These are phyloP conservation scores for Belgica antarctica DNA, from an alignment of 2,888 invertebrate species.

Conservation along the genomic window DNA sequence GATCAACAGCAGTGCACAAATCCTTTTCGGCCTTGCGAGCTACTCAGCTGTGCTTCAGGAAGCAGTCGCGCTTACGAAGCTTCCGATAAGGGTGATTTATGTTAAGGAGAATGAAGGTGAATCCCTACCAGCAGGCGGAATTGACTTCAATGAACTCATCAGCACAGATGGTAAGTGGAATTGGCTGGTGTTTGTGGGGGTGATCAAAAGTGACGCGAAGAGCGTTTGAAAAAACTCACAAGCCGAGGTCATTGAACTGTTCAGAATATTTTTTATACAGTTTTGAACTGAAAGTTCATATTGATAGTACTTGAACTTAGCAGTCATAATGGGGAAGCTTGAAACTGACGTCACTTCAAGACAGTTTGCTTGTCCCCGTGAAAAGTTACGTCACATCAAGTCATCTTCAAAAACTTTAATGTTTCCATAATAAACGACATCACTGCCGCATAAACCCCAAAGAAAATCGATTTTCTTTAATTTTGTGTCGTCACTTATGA, in stretches of 20 bases:
- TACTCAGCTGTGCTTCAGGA: conserved; percentile 57
- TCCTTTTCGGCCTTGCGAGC: conserved; percentile 61
- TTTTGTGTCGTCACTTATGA: background rate
- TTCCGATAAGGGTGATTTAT: conserved; percentile 57
- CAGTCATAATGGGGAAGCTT: too few relatives aligned
- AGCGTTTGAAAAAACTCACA: too few relatives aligned
- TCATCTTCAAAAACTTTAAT: too few relatives aligned
- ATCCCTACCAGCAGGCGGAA: conserved; percentile 58
- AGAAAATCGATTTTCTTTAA: conserved; percentile 5
- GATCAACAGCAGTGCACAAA: conserved; percentile 62
- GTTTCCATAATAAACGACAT: too few relatives aligned
- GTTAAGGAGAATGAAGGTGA: conserved; percentile 57
- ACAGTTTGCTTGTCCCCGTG: too few relatives aligned
- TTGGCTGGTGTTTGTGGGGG: too few relatives aligned
- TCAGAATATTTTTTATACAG: background rate
- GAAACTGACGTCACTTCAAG: too few relatives aligned
- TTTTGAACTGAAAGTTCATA: too few relatives aligned
- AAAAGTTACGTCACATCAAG: too few relatives aligned
- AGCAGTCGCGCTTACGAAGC: conserved; percentile 56
- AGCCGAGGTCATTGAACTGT: conserved; percentile 15
- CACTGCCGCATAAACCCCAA: too few relatives aligned
- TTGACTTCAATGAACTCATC: conserved; percentile 63
- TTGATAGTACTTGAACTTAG: too few relatives aligned
- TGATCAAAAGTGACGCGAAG: background rate
- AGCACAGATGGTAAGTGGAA: conserved; percentile 54